Evolutionary conservation across 2,888 invertebrate species (phyloP).

Genomic region (Spodoptera picta): DNA sequence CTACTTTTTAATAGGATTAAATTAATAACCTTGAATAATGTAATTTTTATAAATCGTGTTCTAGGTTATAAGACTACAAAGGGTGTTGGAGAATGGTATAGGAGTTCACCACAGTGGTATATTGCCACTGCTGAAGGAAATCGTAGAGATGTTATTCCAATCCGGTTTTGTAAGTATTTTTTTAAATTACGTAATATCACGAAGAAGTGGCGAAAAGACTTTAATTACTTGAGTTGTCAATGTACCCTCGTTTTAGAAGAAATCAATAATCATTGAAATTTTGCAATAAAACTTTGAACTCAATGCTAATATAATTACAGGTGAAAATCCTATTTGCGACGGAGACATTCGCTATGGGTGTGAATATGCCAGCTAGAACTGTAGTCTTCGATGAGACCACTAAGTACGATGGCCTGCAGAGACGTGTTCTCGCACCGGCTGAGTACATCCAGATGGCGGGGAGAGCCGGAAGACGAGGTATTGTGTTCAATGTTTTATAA

Average conservation of each 20-base stretch:
- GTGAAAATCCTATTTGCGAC: slow-evolving; percentile 98
- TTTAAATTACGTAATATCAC: no score
- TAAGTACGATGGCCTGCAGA: slow-evolving; percentile 96
- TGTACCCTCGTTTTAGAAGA: no score
- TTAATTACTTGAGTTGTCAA: no score
- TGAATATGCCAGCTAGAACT: slow-evolving; percentile 99
- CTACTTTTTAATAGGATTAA: no score
- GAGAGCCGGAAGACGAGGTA: slow-evolving; percentile 97
- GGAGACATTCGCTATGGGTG: slow-evolving; percentile 99
- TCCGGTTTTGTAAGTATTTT: slow-evolving; percentile 94
- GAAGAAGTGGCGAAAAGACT: no score
- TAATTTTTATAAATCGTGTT: slow-evolving; percentile 24
- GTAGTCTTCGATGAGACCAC: slow-evolving; percentile 97
- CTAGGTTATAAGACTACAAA: slow-evolving; percentile 80
- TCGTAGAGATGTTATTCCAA: slow-evolving; percentile 99
- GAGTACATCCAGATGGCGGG: slow-evolving; percentile 99
- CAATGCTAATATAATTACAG: slow-evolving; percentile 51
- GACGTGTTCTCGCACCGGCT: slow-evolving; percentile 94
- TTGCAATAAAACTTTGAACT: background rate
- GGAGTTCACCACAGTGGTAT: slow-evolving; percentile 99
- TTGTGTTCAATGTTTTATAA: no score
- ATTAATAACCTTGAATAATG: no score
- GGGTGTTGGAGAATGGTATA: slow-evolving; percentile 92
- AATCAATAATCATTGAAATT: background rate
- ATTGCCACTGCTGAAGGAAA: slow-evolving; percentile 99